Percentiles rank a stretch among this genome's conserved stretches.
Conservation (phyloP, 2,888 invertebrate species). For the Drosophila rubida region DNA sequence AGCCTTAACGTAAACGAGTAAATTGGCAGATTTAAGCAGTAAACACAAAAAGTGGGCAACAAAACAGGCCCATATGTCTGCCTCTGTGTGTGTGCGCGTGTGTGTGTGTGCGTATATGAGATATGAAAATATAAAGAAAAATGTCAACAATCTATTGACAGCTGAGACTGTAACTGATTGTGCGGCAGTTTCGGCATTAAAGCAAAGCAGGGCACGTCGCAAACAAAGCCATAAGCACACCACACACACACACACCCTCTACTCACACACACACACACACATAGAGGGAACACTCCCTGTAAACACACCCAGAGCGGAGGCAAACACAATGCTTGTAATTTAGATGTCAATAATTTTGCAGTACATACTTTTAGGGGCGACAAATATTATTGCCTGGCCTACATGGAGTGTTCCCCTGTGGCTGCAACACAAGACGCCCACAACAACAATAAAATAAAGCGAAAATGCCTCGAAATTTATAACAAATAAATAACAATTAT, state of each 20-base stretch:
- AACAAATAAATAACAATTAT: slow-evolving; percentile 54
- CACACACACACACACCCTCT: slow-evolving; percentile 18
- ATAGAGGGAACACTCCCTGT: slow-evolving; percentile 19
- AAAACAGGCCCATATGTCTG: slow-evolving; percentile 47
- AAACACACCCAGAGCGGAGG: slow-evolving; percentile 20
- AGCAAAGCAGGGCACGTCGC: slow-evolving; percentile 76
- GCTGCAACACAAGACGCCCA: slow-evolving; percentile 15
- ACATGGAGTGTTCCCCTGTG: slow-evolving; percentile 36
- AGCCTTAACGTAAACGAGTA: slow-evolving; percentile 81
- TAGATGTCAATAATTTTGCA: slow-evolving; percentile 76
- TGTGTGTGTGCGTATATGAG: slow-evolving; percentile 42
- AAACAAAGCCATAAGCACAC: slow-evolving; percentile 73
- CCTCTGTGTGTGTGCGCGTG: slow-evolving; percentile 4
- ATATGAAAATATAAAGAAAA: slow-evolving; percentile 76
- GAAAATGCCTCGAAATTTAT: slow-evolving; percentile 51
- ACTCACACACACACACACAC: slow-evolving; percentile 20
- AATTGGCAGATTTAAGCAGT: slow-evolving; percentile 81
- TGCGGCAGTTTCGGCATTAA: slow-evolving; percentile 59
- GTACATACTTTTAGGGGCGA: slow-evolving; percentile 59
- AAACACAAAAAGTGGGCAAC: slow-evolving; percentile 80
- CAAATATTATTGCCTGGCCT: slow-evolving; percentile 62
- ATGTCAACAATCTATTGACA: slow-evolving; percentile 81
- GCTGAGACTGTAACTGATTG: slow-evolving; percentile 82
- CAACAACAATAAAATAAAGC: slow-evolving; percentile 37
- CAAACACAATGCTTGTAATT: slow-evolving; percentile 58